Conservation (phyloP, 2,888 invertebrate species). For the Synergus laeviventris region DNA sequence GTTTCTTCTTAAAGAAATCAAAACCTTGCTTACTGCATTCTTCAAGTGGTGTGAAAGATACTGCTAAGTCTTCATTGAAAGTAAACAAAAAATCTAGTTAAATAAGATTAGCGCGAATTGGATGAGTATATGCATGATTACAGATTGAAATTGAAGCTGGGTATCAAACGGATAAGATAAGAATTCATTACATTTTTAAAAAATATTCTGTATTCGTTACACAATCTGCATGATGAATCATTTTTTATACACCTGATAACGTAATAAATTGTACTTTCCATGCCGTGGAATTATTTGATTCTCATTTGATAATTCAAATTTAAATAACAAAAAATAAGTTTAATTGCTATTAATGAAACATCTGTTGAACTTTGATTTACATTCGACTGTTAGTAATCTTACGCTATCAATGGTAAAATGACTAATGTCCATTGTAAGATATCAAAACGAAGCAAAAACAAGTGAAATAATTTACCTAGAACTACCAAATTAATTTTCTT, state of each 20-base stretch:
- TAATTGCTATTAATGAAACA: neutral
- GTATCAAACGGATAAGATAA: conserved; percentile 11
- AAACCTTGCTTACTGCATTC: conserved; percentile 7
- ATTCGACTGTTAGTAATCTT: conserved; percentile 8
- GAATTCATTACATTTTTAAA: conserved; percentile 2
- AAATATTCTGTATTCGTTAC: conserved; percentile 20
- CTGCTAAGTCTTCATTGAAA: conserved; percentile 17
- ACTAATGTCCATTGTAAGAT: neutral
- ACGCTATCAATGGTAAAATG: conserved; percentile 22
- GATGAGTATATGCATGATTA: conserved; percentile 37
- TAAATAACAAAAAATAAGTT: neutral
- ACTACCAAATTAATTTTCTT: neutral
- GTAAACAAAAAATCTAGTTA: conserved; percentile 16
- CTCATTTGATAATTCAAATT: neutral
- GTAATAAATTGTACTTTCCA: too few species aligned
- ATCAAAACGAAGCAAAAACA: conserved; percentile 18
- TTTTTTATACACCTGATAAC: conserved; percentile 1
- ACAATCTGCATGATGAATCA: neutral
- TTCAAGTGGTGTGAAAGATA: conserved; percentile 3
- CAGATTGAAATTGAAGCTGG: conserved; percentile 21
- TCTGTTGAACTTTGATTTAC: conserved; percentile 15
- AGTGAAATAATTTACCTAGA: neutral
- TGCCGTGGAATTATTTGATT: too few species aligned
- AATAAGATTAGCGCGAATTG: conserved; percentile 34
- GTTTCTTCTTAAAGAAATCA: neutral